A percentile compares a stretch with the other conserved stretches of the same genome.
Conservation (phyloP, 2,888 invertebrate species). For the Hydroisotoma schaefferi region DNA sequence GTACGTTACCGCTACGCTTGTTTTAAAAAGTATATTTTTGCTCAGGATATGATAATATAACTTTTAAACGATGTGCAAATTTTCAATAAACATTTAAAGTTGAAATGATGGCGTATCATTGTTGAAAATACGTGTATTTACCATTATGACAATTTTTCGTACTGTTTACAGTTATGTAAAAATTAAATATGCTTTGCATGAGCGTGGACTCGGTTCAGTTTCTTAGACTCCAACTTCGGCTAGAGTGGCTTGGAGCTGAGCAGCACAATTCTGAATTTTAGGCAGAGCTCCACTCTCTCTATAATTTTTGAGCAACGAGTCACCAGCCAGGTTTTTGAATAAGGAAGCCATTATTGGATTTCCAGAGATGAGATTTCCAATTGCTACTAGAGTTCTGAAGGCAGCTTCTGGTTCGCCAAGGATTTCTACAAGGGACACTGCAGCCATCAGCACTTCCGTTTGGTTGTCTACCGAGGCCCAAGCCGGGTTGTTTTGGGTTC, state of each 20-base stretch:
- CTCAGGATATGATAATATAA: no score
- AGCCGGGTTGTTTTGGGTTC: conserved; percentile 56
- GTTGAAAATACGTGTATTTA: no score
- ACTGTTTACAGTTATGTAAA: no score
- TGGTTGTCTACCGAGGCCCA: conserved; percentile 69
- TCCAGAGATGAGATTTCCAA: conserved; percentile 36
- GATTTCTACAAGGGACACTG: conserved; percentile 64
- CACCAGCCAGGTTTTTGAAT: conserved; percentile 39
- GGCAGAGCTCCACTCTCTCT: conserved; percentile 30
- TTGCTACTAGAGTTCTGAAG: conserved; percentile 39
- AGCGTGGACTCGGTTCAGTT: not conserved
- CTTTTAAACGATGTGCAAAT: no score
- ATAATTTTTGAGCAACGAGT: conserved; percentile 24
- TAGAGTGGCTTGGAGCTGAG: conserved; percentile 25
- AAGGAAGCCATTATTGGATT: conserved; percentile 32
- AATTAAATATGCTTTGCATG: no score
- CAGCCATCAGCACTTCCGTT: conserved; percentile 69
- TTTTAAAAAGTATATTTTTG: no score
- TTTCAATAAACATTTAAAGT: no score
- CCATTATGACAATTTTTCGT: no score
- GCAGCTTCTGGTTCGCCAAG: conserved; percentile 42
- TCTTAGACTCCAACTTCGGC: not conserved
- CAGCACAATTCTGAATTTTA: conserved; percentile 44
- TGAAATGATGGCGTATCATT: no score
- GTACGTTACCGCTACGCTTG: no score